Base-by-base conservation (phyloP, 2,888 invertebrate genomes). In the Plebejus anna region DNA sequence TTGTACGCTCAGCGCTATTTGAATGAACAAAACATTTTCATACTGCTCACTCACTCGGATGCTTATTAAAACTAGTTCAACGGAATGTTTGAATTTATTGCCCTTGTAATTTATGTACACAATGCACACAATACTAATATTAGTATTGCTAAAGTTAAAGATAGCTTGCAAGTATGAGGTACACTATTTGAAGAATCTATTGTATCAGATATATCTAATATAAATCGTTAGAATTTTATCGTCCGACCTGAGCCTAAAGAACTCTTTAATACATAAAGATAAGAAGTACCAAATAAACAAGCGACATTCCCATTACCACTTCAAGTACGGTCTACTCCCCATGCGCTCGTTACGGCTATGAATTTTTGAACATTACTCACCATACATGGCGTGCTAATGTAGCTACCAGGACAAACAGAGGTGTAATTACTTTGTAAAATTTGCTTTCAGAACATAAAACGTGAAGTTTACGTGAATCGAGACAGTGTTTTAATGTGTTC, bases 21-120 rank as follows among this genome's bases (percentile, higher is more conserved):
- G 73, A 73, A 32, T 73, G 73, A 55, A 51, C 73, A 73, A 73
- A 73, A 73, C 73, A 13, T 73, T 73, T 72, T 72, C 47, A 28
- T 72, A 66, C 55, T 4, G 42, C 72, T 72, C 22, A 72, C 72
- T 72, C 72, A 72, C 22, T 47, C 55, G 32, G 11, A 16, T 32
- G 72, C 47, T 42, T 47, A 47, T 55, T 55, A 32, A 73, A 73
- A 73, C 28, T 51, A 22, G 51, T 22, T 47, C 47, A 47, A 22
- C 11, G 22, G 9, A 66, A 66, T 13, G 61, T 61, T 61, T 61
- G 32, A 66, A 66, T 61, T 61, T 16, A 66, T 66, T 66, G 66
- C 66, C 32, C 32, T 66, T 66, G 61, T 28, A 7, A 61, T 61
- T 61, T 22, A 28, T 61, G 22, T 7, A 59, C 22, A 59, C 59